Conservation (phyloP, 1,140 invertebrate genomes). For the Archivesica marissinica region DNA sequence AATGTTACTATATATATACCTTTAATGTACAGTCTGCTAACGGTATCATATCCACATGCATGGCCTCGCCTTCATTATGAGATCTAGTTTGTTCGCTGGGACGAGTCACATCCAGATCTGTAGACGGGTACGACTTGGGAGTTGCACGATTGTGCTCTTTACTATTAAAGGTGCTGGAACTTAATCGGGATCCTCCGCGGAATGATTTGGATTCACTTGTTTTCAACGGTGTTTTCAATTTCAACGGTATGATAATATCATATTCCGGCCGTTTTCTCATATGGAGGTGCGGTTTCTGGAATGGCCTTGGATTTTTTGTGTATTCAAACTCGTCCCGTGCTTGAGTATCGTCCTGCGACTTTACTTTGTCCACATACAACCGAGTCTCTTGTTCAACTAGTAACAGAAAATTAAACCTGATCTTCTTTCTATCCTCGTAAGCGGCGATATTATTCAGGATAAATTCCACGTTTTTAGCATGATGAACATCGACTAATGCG, state of each 20-base stretch:
- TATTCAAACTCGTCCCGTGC: conserved; percentile 60
- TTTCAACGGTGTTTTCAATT: not conserved
- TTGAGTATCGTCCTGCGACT: conserved; percentile 53
- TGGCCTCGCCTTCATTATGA: not conserved
- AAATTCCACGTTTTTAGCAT: conserved; percentile 57
- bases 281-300: conserved; percentile 50
- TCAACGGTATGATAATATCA: conserved; percentile 18
- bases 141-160: not conserved
- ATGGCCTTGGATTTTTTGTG: conserved; percentile 40
- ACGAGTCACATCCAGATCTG: conserved; percentile 39
- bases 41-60: conserved; percentile 50
- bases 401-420: conserved; percentile 43
- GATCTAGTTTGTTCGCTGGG: not conserved
- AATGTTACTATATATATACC: too few relatives aligned
- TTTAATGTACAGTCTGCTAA: conserved; percentile 50
- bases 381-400: conserved; percentile 9
- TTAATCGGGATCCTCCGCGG: conserved; percentile 20
- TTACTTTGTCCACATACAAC: conserved; percentile 58
- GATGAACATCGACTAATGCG: conserved; percentile 57
- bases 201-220: not conserved
- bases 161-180: conserved; percentile 19
- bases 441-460: conserved; percentile 26
- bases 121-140: not conserved
- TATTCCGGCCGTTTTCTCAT: conserved; percentile 38
- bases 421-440: conserved; percentile 38